Evolutionary conservation across 2,113 vertebrate species (phyloP), one percentile per base, ranked within the genome.

Genomic region (Osmerus eperlanus): DNA sequence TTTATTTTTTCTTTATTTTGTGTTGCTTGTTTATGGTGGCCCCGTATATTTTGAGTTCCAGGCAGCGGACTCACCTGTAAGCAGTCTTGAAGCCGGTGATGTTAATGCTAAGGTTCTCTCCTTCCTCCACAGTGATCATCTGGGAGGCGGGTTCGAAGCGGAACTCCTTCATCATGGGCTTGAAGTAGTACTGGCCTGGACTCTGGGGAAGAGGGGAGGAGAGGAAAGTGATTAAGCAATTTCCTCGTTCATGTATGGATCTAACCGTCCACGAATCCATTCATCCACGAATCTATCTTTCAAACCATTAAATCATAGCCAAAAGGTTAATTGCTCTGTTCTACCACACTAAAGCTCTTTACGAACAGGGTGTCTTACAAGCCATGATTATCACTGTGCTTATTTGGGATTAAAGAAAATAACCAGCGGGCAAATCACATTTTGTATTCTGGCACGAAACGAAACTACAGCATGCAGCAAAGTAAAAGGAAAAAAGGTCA

Each of bases 91-190:
- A 92, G 60, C 96, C 97, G 1, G 90, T 94, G 76, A 99, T 95
- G 61, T 88, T 90, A 63, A 99, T 98, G 74, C 87, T 94, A 59
- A 99, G 92, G 73, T 90, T 96, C 84, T 99, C 93, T 9, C 97
- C 97, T 84, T 99, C 97, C 72, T 96, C 95, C 47, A 98, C 94
- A 61, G 96, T 94, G 23, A 99, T 98, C 97, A 98, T 98, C 74
- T 99, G 97, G 21, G 97, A 97, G 0, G 95, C 93, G 0, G 97
- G 97, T 68, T 99, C 96, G 69, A 99, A 99, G 54, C 97, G 96
- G 79, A 96, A 99, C 62, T 99, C 97, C 71, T 99, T 99, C 97
- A 99, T 99, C 97, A 99, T 99, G 53, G 97, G 97, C 70, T 99
- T 99, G 85, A 98, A 99, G 84, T 99, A 99, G 79, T 98, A 99